These are phyloP conservation scores for Antechinus flavipes DNA, from an alignment of 2,113 vertebrate genomes.

Conservation along the genomic window DNA sequence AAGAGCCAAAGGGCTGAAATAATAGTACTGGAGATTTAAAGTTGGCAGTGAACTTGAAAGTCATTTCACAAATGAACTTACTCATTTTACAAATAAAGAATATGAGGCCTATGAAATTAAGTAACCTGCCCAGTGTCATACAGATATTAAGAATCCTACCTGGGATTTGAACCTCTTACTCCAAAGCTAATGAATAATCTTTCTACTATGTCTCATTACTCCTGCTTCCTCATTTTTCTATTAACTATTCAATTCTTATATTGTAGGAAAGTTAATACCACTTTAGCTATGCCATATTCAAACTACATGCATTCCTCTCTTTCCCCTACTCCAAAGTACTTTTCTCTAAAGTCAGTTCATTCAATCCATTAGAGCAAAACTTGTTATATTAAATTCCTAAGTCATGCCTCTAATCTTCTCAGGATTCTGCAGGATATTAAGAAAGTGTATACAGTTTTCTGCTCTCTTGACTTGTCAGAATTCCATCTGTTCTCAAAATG, in stretches of 20 bases:
- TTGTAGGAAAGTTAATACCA: not conserved
- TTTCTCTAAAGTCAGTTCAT: not conserved
- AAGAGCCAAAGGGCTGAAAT: slow-evolving; percentile 2
- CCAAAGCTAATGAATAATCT: not conserved
- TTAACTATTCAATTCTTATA: not conserved
- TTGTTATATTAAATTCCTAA: not conserved
- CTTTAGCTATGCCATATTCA: not conserved
- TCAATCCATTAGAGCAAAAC: not conserved
- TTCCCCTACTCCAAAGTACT: not conserved
- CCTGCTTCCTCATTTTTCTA: not conserved
- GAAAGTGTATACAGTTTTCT: not conserved
- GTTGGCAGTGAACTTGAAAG: not conserved
- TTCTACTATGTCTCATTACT: not conserved
- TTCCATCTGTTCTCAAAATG: not conserved
- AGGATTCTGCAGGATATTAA: not conserved
- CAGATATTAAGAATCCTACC: not conserved
- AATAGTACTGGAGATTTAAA: not conserved
- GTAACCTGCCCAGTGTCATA: not conserved
- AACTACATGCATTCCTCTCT: not conserved
- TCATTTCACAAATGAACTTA: not conserved
- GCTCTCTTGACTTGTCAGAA: not conserved
- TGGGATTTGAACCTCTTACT: not conserved
- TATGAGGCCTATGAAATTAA: not conserved
- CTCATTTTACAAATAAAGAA: not conserved
- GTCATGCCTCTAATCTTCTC: not conserved